A percentile compares a stretch with the other conserved stretches of the same genome.
Conservation (phyloP, 2,113 vertebrate genomes). For the Otocyon megalotis region DNA sequence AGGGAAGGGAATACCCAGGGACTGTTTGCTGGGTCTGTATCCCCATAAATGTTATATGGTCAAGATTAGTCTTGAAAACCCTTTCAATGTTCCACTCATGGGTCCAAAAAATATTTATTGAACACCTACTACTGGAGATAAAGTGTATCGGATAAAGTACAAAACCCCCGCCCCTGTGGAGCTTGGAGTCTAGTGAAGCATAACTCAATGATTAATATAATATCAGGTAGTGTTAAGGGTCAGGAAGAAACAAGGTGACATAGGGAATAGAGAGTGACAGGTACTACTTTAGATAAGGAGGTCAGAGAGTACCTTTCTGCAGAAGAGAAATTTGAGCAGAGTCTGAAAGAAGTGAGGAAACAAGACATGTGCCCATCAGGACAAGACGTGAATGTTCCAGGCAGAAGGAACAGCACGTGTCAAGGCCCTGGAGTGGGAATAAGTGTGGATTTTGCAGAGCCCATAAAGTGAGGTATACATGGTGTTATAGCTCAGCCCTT, state of each 20-base stretch:
- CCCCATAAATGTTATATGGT: not conserved
- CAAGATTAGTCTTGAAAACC: not conserved
- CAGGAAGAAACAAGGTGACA: not conserved
- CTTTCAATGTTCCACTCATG: not conserved
- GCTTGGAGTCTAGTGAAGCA: not conserved
- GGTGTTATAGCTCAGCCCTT: not conserved
- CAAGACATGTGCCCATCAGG: not conserved
- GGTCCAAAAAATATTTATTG: not conserved
- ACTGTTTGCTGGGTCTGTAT: not conserved
- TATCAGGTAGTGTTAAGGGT: not conserved
- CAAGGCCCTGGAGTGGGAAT: not conserved
- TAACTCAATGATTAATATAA: not conserved
- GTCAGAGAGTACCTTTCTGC: not conserved
- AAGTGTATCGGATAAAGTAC: not conserved
- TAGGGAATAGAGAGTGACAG: not conserved
- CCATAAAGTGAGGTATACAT: not conserved
- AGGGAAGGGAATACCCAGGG: not conserved
- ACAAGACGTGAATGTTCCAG: not conserved
- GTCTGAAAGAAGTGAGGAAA: not conserved
- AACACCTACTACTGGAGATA: not conserved
- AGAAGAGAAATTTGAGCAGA: not conserved
- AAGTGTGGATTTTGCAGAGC: not conserved
- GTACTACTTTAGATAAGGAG: not conserved
- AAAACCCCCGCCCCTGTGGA: not conserved
- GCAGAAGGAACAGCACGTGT: not conserved